Conservation (phyloP, 2,888 invertebrate species). For the Sarcophaga rosellei region DNA sequence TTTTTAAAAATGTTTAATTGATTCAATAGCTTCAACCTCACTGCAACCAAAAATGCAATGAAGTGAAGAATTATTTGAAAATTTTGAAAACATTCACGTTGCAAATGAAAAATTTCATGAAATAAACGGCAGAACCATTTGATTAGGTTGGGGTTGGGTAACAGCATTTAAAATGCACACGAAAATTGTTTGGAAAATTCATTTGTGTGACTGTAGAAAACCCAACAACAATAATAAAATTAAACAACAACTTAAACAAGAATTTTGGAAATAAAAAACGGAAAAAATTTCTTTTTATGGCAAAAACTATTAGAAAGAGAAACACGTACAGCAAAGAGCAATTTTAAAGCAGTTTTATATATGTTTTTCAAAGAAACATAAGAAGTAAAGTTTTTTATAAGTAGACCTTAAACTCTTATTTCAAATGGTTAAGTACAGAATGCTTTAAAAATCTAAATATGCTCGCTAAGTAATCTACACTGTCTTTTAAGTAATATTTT, state of each 20-base stretch:
- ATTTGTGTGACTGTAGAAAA: slow-evolving; percentile 13
- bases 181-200: slow-evolving; percentile 29
- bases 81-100: not conserved
- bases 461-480: too few relatives aligned
- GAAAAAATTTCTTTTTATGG: slow-evolving; percentile 20
- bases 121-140: not conserved
- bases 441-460: too few relatives aligned
- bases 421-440: too few relatives aligned
- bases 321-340: not conserved
- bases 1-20: not conserved
- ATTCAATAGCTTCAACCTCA: not conserved
- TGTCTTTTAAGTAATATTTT: not conserved
- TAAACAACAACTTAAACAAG: not conserved
- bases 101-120: too few relatives aligned
- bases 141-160: not conserved
- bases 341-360: not conserved
- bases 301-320: slow-evolving; percentile 18
- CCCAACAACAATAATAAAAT: slow-evolving; percentile 11
- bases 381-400: too few relatives aligned
- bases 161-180: slow-evolving; percentile 29
- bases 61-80: not conserved
- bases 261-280: not conserved
- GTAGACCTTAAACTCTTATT: too few relatives aligned
- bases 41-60: not conserved
- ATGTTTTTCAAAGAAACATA: too few relatives aligned